Conservation (phyloP, 2,113 vertebrate genomes). For the Gymnorhina tibicen region DNA sequence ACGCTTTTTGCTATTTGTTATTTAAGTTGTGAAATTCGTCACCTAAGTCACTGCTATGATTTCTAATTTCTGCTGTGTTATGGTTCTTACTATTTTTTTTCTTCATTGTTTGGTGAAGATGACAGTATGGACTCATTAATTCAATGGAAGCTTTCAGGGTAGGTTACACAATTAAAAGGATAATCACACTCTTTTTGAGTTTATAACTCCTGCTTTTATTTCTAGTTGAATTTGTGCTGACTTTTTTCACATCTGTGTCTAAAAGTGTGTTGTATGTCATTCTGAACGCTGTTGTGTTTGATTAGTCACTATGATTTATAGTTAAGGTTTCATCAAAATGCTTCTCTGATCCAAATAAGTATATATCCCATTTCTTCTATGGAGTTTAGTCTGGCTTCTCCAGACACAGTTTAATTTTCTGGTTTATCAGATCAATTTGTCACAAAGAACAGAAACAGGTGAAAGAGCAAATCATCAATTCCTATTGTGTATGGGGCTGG, state of each 20-base stretch:
- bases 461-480: slow-evolving; percentile 71
- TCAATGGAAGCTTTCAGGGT: background rate
- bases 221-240: background rate
- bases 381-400: slow-evolving; percentile 51
- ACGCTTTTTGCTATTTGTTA: background rate
- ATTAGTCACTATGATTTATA: slow-evolving; percentile 41
- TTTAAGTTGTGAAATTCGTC: background rate
- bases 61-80: background rate
- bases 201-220: background rate
- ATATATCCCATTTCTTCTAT: slow-evolving; percentile 21
- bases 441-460: slow-evolving; percentile 35
- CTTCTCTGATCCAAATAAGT: slow-evolving; percentile 42
- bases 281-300: background rate
- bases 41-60: background rate
- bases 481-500: slow-evolving; percentile 22
- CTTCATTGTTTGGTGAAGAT: background rate
- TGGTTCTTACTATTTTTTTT: background rate
- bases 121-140: background rate
- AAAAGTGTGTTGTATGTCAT: background rate
- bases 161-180: background rate
- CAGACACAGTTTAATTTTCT: slow-evolving; percentile 66
- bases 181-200: background rate
- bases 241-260: background rate
- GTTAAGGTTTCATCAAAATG: slow-evolving; percentile 50
- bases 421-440: slow-evolving; percentile 68